Evolutionary conservation across 2,888 invertebrate species (phyloP), one percentile per base, ranked within the genome.

Genomic region (Abrostola tripartita): DNA sequence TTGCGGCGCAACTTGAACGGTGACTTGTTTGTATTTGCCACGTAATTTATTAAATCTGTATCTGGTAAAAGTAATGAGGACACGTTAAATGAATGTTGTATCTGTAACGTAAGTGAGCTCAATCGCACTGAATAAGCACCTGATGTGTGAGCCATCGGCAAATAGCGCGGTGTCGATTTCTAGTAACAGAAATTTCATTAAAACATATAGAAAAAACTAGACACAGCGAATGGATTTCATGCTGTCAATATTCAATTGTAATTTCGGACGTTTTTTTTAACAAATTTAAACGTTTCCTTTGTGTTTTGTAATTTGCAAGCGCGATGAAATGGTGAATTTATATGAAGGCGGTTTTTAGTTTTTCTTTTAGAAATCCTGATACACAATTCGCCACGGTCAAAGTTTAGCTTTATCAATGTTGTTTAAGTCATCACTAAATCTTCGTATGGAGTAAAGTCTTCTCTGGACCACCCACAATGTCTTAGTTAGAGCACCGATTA

Each of bases 21-120:
- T 54, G 63, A 83, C 83, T 84, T 82, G 81, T 81, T 84, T 71
- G 61, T 65, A 55, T 68, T 80, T 76, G 81, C 82, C 82, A 84
- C 81, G 83, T 83, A 77, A 73, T 70, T 77, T 60, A 64, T 66
- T 74, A 62, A 74, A 70, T 66, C 59, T 42, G 54, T 53, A 44
- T 68, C 35, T 58, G 36, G 61, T 67, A 40, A 52, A 52, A 66
- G 62, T 42, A 65, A 52, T 52, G 8, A 50, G 50, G 10, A 50
- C 4, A 24, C 49, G 38, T 47, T 12, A 37, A 6, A n/a, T 8
- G 35, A 49, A 10, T 55, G 6, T 11, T 52, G 4, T 6, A 7
- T 5, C n/a, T 53, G 9, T 41, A 36, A 40, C 6, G 44, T 44
- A 44, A 44, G 11, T 41, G 10, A 41, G 10, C n/a, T 9, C n/a